These are phyloP conservation scores for Acestrorhynchus altus DNA, from an alignment of 2,797 vertebrate genomes.

Conservation along the genomic window DNA sequence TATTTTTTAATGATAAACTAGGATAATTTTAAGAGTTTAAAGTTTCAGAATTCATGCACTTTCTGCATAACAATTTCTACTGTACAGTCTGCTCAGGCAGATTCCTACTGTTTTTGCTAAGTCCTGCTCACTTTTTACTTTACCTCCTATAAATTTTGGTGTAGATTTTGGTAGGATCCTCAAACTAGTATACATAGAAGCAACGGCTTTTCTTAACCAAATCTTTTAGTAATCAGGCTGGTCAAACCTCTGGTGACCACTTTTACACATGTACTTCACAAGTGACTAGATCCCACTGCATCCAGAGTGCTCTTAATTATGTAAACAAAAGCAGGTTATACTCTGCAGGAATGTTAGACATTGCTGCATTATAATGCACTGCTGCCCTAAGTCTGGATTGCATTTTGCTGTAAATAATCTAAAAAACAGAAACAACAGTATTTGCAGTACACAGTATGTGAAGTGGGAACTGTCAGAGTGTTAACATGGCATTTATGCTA, in stretches of 20 bases:
- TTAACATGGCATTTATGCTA: constrained; percentile 12
- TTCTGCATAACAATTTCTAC: constrained; percentile 12
- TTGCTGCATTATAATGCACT: background rate
- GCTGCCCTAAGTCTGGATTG: background rate
- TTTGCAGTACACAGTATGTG: constrained; percentile 10
- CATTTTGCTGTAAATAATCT: constrained; percentile 19
- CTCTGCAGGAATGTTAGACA: background rate
- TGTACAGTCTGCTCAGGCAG: background rate
- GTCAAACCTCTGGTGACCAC: background rate
- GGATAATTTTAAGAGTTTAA: constrained; percentile 13
- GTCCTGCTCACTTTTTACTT: constrained; percentile 11
- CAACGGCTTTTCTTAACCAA: background rate
- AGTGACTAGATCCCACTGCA: background rate
- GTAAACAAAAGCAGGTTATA: background rate
- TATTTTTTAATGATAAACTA: constrained; percentile 31
- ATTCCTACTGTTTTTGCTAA: background rate
- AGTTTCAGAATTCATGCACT: background rate
- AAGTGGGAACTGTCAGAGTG: constrained; percentile 41
- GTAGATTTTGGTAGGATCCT: background rate
- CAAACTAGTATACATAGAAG: background rate
- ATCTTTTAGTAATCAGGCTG: background rate
- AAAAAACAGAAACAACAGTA: background rate
- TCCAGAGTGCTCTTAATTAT: background rate
- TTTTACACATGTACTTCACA: background rate
- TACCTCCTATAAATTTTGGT: background rate